Base-by-base conservation (phyloP, 2,888 invertebrate genomes). In the Eristalis intricaria region DNA sequence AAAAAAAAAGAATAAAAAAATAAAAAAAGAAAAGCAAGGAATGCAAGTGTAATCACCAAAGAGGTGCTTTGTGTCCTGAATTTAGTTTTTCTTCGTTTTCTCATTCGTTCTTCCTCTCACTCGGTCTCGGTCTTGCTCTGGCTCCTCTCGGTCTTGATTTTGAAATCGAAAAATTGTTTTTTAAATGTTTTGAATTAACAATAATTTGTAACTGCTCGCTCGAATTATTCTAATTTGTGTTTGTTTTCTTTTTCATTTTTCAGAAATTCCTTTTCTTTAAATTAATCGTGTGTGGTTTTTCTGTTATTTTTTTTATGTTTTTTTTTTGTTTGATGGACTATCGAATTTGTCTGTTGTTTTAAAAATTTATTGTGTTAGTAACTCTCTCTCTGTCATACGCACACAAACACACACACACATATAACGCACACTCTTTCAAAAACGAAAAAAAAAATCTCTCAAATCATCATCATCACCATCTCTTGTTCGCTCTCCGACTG, bases 11-110 rank as follows among this genome's bases (percentile, higher is more conserved):
- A 7, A 35, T 43, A n/a, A 3, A 5, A 29, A 19, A 56, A 15
- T 15, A n/a, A 13, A n/a, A 50, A 15, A 50, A 68, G 29, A 15
- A 58, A 29, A 10, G 10, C 19, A 32, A 13, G 22, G 60, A 60
- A 22, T 38, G 23, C 26, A 11, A 38, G 38, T 60, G 70, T 35
- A 38, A 35, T 58, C 32, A 70, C n/a, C 40, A n/a, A 50, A 50
- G 50, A 50, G 8, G n/a, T 35, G 26, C 65, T 35, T 50, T 43
- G 50, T 64, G n/a, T 35, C 56, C 35, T 56, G 56, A 64, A 63
- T 58, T 29, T 19, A 29, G 10, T 26, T 68, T 19, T 35, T 56
- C n/a, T 61, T 61, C 15, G 38, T 60, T 50, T n/a, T 19, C 50
- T 50, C n/a, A 19, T n/a, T 15, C 26, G 32, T 32, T 32, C 50